phyloP scores from a whole-genome alignment of 2,888 invertebrate species.

The Blastobasis lacticolella region DNA sequence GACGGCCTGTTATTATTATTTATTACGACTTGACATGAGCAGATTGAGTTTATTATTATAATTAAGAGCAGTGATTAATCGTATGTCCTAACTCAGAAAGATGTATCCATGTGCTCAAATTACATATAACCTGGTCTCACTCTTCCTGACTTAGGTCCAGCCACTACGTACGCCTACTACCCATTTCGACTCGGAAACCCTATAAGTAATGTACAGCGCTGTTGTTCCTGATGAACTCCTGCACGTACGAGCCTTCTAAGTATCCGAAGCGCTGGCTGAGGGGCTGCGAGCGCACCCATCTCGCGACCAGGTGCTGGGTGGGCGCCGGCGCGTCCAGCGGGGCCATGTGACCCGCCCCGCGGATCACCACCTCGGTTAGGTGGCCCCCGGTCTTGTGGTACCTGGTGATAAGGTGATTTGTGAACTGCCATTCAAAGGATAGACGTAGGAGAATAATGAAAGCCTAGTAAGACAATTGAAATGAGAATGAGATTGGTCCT shows the following conservation, averaged over 20 bases:
- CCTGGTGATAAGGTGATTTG: slow-evolving; percentile 28
- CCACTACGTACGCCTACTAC: neutral
- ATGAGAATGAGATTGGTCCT: too few species aligned
- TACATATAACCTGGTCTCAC: neutral
- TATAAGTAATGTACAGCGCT: slow-evolving; percentile 8
- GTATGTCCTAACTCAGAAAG: too few species aligned
- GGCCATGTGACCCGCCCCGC: slow-evolving; percentile 79
- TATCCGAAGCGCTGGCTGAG: slow-evolving; percentile 18
- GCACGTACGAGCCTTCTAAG: slow-evolving; percentile 16
- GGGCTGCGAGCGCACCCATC: slow-evolving; percentile 56
- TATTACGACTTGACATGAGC: too few species aligned
- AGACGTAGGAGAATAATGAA: neutral
- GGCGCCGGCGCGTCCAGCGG: slow-evolving; percentile 74
- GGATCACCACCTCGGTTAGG: slow-evolving; percentile 72
- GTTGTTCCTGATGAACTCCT: slow-evolving; percentile 21
- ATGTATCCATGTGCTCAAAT: too few species aligned
- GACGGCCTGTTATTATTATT: too few species aligned
- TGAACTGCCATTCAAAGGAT: neutral
- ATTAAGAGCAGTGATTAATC: too few species aligned
- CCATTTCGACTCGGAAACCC: neutral
- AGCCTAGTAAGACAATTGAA: too few species aligned
- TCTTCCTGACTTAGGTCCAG: neutral
- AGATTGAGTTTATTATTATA: too few species aligned
- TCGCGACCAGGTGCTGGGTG: slow-evolving; percentile 66
- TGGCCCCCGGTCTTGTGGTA: slow-evolving; percentile 70